Percentiles rank a stretch among this genome's conserved stretches.
These are phyloP conservation scores for Drosophila suboccidentalis DNA, from an alignment of 2,888 invertebrate species.

Conservation along the genomic window DNA sequence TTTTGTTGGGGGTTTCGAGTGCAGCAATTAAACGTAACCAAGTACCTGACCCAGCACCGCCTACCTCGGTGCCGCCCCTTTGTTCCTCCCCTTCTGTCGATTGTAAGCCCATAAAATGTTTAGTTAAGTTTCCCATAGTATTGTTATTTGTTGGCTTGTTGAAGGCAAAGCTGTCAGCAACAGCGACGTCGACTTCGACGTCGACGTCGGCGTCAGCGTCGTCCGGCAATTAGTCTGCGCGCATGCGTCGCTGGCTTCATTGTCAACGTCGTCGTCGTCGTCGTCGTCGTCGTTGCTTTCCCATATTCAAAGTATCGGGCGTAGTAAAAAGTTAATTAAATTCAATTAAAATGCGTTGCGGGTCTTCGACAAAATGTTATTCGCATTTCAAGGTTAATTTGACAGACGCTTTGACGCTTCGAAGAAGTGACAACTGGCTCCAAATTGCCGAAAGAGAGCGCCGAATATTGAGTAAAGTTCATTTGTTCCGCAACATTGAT, in stretches of 20 bases:
- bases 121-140: constrained; percentile 53
- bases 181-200: constrained; percentile 17
- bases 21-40: constrained; percentile 45
- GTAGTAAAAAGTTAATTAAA: constrained; percentile 78
- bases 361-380: constrained; percentile 81
- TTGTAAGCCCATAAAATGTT: not conserved
- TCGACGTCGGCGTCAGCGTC: constrained; percentile 10
- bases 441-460: constrained; percentile 5
- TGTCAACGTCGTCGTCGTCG: constrained; percentile 59
- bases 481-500: constrained; percentile 76
- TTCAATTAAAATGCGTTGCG: constrained; percentile 80
- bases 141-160: constrained; percentile 36
- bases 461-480: constrained; percentile 34
- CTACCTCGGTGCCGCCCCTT: not conserved
- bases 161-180: constrained; percentile 25
- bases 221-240: constrained; percentile 77
- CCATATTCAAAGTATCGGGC: constrained; percentile 78
- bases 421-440: constrained; percentile 71
- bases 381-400: constrained; percentile 78
- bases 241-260: constrained; percentile 78
- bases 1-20: constrained; percentile 58
- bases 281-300: constrained; percentile 54
- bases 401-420: constrained; percentile 64
- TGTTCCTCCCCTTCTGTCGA: not conserved
- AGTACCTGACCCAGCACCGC: constrained; percentile 14